Conservation (phyloP, 2,888 invertebrate genomes). For the Drosophila basisetae region DNA sequence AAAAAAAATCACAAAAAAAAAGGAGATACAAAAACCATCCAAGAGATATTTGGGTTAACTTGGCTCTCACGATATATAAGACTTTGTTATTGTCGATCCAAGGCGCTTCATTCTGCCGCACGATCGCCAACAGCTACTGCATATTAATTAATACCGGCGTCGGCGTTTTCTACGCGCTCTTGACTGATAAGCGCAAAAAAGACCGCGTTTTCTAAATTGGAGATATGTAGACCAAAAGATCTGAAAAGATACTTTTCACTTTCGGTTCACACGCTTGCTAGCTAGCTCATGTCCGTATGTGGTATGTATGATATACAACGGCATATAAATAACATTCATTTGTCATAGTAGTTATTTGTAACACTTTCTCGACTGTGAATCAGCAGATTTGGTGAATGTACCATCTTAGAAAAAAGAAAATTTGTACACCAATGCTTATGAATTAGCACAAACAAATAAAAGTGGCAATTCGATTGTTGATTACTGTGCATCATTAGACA, state of each 20-base stretch:
- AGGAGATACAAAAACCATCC: constrained; percentile 22
- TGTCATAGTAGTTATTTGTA: constrained; percentile 56
- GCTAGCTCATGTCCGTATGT: background rate
- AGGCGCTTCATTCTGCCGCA: constrained; percentile 38
- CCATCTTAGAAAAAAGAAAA: constrained; percentile 13
- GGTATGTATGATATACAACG: constrained; percentile 13
- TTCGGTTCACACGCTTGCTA: constrained; percentile 59
- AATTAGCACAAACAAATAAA: constrained; percentile 31
- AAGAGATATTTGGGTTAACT: constrained; percentile 64
- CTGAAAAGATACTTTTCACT: constrained; percentile 39
- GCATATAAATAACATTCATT: constrained; percentile 26
- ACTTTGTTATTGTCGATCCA: constrained; percentile 26
- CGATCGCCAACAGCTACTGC: constrained; percentile 59
- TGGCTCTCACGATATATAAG: constrained; percentile 66
- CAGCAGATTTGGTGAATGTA: constrained; percentile 28
- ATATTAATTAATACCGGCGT: constrained; percentile 55
- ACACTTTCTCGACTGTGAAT: constrained; percentile 65
- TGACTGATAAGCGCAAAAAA: constrained; percentile 51
- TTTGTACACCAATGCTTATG: constrained; percentile 9
- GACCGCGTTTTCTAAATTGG: constrained; percentile 19
- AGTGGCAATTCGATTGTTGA: constrained; percentile 26
- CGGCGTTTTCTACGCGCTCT: constrained; percentile 23
- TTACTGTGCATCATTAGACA: constrained; percentile 6
- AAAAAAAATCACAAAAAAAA: constrained; percentile 15
- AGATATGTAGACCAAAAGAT: constrained; percentile 23